Evolutionary conservation across 2,797 vertebrate species (phyloP).

Genomic region (Hylomyscus alleni): DNA sequence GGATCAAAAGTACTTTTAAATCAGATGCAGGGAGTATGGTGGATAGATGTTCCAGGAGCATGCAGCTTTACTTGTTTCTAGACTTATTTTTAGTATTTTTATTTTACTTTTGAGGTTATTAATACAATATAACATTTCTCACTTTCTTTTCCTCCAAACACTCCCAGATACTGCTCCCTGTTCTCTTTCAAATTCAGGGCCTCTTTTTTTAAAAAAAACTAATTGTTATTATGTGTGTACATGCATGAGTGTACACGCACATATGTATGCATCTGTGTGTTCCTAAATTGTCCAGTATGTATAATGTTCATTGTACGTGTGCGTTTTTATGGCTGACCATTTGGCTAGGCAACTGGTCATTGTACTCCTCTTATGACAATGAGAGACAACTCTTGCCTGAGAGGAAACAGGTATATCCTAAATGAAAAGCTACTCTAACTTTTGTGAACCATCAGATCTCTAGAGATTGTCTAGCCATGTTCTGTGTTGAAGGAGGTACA

Average conservation of each 20-base stretch:
- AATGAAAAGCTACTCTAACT: not conserved
- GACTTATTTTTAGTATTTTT: not conserved
- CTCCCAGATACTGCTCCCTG: not conserved
- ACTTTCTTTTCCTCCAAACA: not conserved
- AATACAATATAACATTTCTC: not conserved
- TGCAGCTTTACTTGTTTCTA: not conserved
- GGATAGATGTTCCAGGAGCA: not conserved
- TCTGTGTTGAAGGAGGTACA: not conserved
- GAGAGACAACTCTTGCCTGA: not conserved
- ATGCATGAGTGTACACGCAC: not conserved
- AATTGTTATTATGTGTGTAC: not conserved
- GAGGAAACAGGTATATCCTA: no score
- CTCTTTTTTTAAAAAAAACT: not conserved
- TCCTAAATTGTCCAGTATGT: not conserved
- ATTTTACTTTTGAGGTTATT: not conserved
- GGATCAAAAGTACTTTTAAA: not conserved
- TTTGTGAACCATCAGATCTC: not conserved
- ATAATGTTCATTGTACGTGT: not conserved
- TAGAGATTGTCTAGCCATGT: not conserved
- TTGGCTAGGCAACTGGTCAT: not conserved
- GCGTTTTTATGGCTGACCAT: not conserved
- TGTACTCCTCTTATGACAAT: not conserved
- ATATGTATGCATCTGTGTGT: not conserved
- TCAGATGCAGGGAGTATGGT: not conserved
- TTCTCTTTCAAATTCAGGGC: not conserved